Base-by-base conservation (phyloP, 2,888 invertebrate genomes). In the Cotesia congregata region DNA sequence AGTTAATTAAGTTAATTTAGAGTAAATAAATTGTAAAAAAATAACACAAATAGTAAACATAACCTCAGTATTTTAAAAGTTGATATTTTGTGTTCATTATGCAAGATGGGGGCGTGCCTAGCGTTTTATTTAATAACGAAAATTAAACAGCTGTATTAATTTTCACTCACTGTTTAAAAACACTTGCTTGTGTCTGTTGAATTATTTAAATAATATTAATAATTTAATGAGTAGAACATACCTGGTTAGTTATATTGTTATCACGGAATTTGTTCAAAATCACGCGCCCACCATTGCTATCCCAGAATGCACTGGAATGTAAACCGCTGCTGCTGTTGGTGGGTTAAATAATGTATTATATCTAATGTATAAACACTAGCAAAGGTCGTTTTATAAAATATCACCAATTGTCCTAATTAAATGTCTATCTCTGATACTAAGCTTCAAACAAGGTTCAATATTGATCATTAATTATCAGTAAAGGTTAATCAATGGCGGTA, bases 221-320 rank as follows among this genome's bases (percentile, higher is more conserved):
- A 70, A 69, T 75, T 12, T 7, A 40, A 7, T 76, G 41, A 67
- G 69, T 77, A 41, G 70, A 77, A 79, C 81, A 61, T 79, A 82
- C 82, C 80, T 80, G 76, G 75, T 75, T 77, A 78, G 72, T 78
- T 50, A 50, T 69, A 79, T 82, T 81, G 83, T 85, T 84, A 85
- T 82, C 84, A 84, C 83, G 85, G 50, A 87, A 87, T 87, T 88
- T 89, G 90, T 90, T 90, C 89, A 90, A 90, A 90, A 90, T 90
- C 90, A 90, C 90, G 90, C 90, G 90, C 90, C 90, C 90, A 90
- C 90, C 90, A 90, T 90, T 89, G 85, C 87, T 86, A 83, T 86
- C 87, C 89, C 89, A 88, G 81, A 86, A 83, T 89, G 85, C 89
- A 86, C 12, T 50, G 50, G 50, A 4, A 82, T 83, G 83, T 85